A percentile compares a stretch with the other conserved stretches of the same genome.
phyloP scores from a whole-genome alignment of 2,113 vertebrate species.

The Meriones unguiculatus region DNA sequence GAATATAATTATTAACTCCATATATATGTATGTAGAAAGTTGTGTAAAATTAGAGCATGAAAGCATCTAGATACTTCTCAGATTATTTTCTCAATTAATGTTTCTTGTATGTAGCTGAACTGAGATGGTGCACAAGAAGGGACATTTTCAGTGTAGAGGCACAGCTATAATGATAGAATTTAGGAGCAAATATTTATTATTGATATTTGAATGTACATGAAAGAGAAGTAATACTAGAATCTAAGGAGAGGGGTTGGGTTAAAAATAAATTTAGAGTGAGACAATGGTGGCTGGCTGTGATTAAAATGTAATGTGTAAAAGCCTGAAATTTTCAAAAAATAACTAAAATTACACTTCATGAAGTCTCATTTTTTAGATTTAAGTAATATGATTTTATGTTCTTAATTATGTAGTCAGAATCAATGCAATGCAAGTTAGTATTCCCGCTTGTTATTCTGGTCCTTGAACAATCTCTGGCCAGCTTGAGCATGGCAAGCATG shows the following conservation, averaged over 20 bases:
- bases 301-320: background rate
- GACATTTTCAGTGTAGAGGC: slow-evolving; percentile 15
- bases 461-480: background rate
- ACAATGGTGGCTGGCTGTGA: too few species aligned
- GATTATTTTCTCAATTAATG: slow-evolving; percentile 12
- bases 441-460: background rate
- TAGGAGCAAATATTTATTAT: background rate
- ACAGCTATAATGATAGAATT: background rate
- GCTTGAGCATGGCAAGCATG: too few species aligned
- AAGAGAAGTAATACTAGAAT: background rate
- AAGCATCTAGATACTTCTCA: background rate
- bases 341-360: background rate
- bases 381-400: background rate
- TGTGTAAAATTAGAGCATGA: background rate
- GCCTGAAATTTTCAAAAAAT: too few species aligned
- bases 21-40: background rate
- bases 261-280: background rate
- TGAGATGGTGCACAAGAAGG: background rate
- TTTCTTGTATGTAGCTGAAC: background rate
- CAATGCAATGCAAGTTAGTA: background rate
- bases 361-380: background rate
- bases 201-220: background rate
- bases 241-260: background rate
- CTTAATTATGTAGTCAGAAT: background rate
- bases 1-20: background rate